These are phyloP conservation scores for Spatulosminthurus flaviceps DNA, from an alignment of 2,888 invertebrate species.

Conservation along the genomic window DNA sequence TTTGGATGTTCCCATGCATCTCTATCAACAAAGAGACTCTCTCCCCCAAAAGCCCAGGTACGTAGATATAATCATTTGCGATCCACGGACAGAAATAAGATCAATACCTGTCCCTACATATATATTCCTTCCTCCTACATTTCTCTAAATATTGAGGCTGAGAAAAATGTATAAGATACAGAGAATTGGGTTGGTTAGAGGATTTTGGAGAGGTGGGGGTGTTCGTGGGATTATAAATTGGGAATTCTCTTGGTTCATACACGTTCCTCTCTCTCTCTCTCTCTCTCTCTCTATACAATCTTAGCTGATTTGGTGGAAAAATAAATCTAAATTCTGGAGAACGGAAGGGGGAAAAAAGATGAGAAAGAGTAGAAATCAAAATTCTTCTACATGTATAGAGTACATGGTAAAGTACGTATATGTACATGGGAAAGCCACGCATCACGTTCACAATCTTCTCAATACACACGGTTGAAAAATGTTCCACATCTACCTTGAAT, in stretches of 20 bases:
- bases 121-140: no score
- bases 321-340: background rate
- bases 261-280: no score
- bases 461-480: background rate
- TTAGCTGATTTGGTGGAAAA: background rate
- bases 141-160: no score
- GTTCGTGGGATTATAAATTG: background rate
- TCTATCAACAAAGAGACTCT: no score
- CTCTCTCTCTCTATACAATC: background rate
- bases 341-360: background rate
- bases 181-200: background rate
- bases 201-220: background rate
- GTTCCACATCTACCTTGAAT: background rate
- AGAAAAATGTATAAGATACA: no score
- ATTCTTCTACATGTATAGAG: no score
- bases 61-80: no score
- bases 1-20: no score
- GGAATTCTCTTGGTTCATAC: background rate
- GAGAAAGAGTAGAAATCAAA: background rate
- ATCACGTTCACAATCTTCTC: conserved; percentile 8
- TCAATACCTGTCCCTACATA: no score
- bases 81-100: no score
- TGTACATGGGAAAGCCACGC: background rate
- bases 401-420: no score
- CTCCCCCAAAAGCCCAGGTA: no score